phyloP scores from a whole-genome alignment of 2,797 vertebrate species.

The Hypotaenidia okinawae region DNA sequence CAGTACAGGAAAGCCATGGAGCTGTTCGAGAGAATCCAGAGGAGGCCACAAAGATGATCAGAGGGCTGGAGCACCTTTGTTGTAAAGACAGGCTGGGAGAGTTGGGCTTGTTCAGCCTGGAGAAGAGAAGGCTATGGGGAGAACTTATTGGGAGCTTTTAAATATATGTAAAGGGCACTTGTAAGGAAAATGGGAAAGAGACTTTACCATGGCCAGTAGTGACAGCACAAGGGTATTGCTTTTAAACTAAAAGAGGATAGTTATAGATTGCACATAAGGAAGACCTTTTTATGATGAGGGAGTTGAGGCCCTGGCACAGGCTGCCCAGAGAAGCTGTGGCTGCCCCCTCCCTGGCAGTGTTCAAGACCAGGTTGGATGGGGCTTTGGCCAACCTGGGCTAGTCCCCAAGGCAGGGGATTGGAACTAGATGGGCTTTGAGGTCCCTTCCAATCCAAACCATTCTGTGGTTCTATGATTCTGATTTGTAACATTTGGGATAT shows the following conservation, averaged over 20 bases:
- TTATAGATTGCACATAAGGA: not conserved
- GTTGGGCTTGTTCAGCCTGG: not conserved
- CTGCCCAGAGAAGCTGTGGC: too few relatives aligned
- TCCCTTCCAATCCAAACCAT: not conserved
- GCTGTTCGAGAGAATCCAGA: fast-evolving
- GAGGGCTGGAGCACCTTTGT: not conserved
- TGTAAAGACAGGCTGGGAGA: not conserved
- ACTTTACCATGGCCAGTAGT: not conserved
- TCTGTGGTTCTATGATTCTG: not conserved
- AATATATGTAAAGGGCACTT: not conserved
- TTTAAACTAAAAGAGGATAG: not conserved
- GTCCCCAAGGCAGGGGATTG: not conserved
- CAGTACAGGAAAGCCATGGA: fast-evolving
- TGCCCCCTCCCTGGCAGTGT: not conserved
- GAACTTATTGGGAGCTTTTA: fast-evolving
- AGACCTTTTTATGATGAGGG: not conserved
- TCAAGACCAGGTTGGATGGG: fast-evolving
- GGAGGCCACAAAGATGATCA: fast-evolving
- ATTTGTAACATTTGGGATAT: not conserved
- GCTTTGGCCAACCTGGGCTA: not conserved
- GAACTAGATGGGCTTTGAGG: not conserved
- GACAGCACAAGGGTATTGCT: not conserved
- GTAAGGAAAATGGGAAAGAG: not conserved
- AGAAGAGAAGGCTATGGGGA: not conserved
- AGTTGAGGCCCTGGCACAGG: too few relatives aligned